Evolutionary conservation across 2,113 vertebrate species (phyloP).

Genomic region (Onychorhynchus coronatus): DNA sequence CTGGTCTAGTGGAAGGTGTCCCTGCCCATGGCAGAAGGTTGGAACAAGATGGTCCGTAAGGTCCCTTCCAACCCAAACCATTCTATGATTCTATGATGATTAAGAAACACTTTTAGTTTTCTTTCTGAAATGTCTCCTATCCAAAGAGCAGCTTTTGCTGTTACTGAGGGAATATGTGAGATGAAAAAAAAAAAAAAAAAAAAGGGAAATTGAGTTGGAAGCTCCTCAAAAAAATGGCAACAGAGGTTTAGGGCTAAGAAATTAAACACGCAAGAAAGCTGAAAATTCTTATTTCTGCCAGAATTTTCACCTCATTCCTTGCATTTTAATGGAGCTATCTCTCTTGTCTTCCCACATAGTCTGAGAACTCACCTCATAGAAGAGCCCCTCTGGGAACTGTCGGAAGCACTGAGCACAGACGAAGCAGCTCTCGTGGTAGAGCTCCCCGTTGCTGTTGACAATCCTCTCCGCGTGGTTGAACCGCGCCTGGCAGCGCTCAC

Average conservation of each 20-base stretch:
- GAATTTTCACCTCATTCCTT: not conserved
- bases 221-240: not conserved
- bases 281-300: not conserved
- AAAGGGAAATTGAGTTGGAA: not conserved
- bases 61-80: not conserved
- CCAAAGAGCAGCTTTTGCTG: not conserved
- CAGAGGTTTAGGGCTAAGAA: not conserved
- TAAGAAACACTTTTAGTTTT: not conserved
- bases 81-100: not conserved
- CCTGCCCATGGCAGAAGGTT: not conserved
- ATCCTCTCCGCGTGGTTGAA: constrained; percentile 73
- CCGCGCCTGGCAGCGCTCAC: constrained; percentile 72
- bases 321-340: not conserved
- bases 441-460: constrained; percentile 75
- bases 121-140: not conserved
- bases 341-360: not conserved
- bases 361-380: constrained; percentile 74
- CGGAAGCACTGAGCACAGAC: constrained; percentile 81
- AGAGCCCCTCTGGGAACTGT: constrained; percentile 78
- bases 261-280: not conserved
- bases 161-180: not conserved
- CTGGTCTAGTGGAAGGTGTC: not conserved
- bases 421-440: constrained; percentile 78
- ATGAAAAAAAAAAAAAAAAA: not conserved
- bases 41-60: not conserved